These are phyloP conservation scores for Anthonomus grandis DNA, from an alignment of 1,140 invertebrate species.

Conservation along the genomic window DNA sequence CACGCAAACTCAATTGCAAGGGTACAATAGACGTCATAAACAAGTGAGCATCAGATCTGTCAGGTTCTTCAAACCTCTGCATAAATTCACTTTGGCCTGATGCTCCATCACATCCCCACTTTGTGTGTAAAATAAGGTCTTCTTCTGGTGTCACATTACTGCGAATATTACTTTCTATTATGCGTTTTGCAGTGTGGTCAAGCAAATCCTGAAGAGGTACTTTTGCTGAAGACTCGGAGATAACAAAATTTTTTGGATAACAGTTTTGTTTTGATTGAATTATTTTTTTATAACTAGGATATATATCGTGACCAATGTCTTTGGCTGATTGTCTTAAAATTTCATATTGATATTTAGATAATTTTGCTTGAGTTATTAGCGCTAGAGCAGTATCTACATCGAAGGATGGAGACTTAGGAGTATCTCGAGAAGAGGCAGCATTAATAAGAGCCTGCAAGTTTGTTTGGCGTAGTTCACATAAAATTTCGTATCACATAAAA, in stretches of 20 bases:
- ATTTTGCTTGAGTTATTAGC: conserved; percentile 4
- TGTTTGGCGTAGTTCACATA: too few species aligned
- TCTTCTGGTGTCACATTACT: conserved; percentile 7
- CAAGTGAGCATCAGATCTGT: conserved; percentile 4
- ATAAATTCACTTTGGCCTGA: conserved; percentile 20
- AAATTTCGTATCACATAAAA: too few species aligned
- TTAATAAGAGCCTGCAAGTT: too few species aligned
- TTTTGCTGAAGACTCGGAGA: conserved; percentile 24
- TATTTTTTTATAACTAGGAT: conserved; percentile 5
- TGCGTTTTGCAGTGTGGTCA: conserved; percentile 19
- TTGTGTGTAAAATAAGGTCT: conserved; percentile 1
- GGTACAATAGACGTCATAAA: conserved; percentile 20
- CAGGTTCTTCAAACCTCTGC: conserved; percentile 7
- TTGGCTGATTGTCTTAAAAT: not conserved
- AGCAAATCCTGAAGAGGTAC: conserved; percentile 29
- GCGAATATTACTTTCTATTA: not conserved
- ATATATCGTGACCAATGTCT: conserved; percentile 10
- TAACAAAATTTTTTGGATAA: conserved; percentile 8
- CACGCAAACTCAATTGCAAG: too few species aligned
- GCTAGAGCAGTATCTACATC: conserved; percentile 2
- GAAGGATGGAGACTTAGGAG: too few species aligned
- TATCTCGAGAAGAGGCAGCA: too few species aligned
- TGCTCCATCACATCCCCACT: conserved; percentile 20
- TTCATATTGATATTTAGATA: conserved; percentile 9
- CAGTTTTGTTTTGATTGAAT: conserved; percentile 5